Base-by-base conservation (phyloP, 30 jellyfish, hydroid and myxozoan species). In the Cassiopea xamachana region DNA sequence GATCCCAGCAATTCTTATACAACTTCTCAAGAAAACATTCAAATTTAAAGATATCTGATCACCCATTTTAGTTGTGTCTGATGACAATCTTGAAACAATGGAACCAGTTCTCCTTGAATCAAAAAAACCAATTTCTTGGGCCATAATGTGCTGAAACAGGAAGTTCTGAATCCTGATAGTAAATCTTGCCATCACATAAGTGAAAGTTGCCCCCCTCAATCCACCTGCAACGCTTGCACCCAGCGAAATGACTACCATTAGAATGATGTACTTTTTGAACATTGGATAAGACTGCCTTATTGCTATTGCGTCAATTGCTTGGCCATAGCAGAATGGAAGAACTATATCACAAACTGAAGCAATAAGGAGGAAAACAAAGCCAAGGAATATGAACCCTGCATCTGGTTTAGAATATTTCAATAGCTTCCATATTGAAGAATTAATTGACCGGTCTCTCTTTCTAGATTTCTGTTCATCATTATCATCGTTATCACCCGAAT, bases 21-120 rank as follows among this genome's bases (percentile, higher is more conserved):
- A 83, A 81, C 83, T 94, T 68, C 98, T 73, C 70, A 87, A 73
- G 73, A 94, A 94, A 18, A 94, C 75, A 68, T 94, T 94, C 69
- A 90, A 50, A 51, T 94, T 94, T 79, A 94, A 73, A 15, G 98
- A 88, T 51, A 94, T 85, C 86, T 89, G 91, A 73, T 94, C 97
- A 1, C 98, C 98, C 84, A 94, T 83, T 67, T 94, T 94, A 0
- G 98, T 86, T 46, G 98, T 90, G 75, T 94, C 98, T 46, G 98
- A 89, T 1, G 98, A 84, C 62, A 94, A 81, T 15, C 98, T 69
- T 4, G 98, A 94, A 39, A 94, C 90, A 13, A 94, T 94, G 45
- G 94, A 93, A 46, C 98, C 98, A 7, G 98, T 94, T 73, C 81
- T 90, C 55, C 82, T 82, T 60, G 81, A 69, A 60, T 94, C 98